Evolutionary conservation across 2,797 vertebrate genomes (phyloP), one percentile per base, ranked within the genome.

Genomic region (Trachurus trachurus): DNA sequence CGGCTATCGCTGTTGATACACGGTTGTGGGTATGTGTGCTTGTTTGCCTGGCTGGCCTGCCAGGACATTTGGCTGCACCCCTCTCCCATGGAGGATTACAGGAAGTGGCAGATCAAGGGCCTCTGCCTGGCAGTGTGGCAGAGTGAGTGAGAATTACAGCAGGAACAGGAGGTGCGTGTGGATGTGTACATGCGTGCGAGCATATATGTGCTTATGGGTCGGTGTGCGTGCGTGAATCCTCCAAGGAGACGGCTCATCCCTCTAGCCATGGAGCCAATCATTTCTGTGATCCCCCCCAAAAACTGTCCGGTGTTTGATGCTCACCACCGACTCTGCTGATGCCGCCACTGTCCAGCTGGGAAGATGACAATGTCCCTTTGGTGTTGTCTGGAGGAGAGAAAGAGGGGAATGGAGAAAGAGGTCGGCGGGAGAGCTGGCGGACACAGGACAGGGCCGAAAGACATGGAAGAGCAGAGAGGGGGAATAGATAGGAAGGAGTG

Each of bases 61-160:
- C 85, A 77, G 84, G 83, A 85, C 84, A 82, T 91, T 90, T 93
- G 90, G 88, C 86, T 87, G 80, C 78, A 84, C 65, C 86, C 81
- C 72, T 82, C 71, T 81, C 76, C 88, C 70, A 62, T 81, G 71
- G 92, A 91, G 89, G 87, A 90, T 92, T 90, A 93, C 90, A 90
- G 85, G 90, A 94, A 88, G 92, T 92, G 93, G 86, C 90, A 93
- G 94, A 94, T 93, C 92, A 93, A 93, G 92, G 92, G 93, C 81
- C 87, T 88, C 71, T 63, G 89, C 85, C 78, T 91, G 87, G 92
- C 81, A 91, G 85, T 16, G 31, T 66, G 83, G 91, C 83, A 83
- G 81, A 90, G 72, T 26, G 82, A 82, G 84, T 85, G 83, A 90
- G 85, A 89, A 92, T 92, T 89, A 90, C 86, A 85, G 78, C 83